Conservation (phyloP, 2,113 vertebrate genomes). For the Hyaena hyaena region DNA sequence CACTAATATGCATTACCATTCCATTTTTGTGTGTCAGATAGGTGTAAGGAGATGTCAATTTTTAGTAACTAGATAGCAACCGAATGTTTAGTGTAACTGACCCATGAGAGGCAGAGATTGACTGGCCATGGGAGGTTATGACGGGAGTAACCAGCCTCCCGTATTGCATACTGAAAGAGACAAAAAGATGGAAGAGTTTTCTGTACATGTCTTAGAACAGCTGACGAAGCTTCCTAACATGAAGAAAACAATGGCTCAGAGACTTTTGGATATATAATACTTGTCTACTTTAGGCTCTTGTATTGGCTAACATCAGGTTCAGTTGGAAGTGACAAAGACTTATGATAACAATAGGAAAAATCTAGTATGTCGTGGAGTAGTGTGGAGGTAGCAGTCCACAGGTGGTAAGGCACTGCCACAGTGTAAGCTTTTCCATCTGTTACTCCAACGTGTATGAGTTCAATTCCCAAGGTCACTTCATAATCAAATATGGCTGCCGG, state of each 20-base stretch:
- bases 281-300: not conserved
- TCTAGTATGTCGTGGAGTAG: too few relatives aligned
- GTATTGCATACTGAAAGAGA: not conserved
- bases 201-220: not conserved
- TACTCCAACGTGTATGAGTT: not conserved
- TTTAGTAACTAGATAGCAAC: not conserved
- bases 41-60: not conserved
- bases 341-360: not conserved
- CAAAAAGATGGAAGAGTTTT: not conserved
- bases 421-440: not conserved
- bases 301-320: not conserved
- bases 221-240: not conserved
- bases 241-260: not conserved
- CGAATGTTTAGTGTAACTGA: not conserved
- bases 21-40: conserved; percentile 12
- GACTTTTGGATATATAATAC: not conserved
- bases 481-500: not conserved
- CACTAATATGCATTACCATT: not conserved
- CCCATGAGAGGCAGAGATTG: not conserved
- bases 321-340: not conserved
- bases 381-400: not conserved
- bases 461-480: not conserved
- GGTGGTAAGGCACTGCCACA: not conserved
- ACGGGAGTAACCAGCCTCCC: not conserved
- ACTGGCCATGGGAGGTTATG: not conserved